Base-by-base conservation (phyloP, 2,888 invertebrate species). In the Alentia gelatinosa region DNA sequence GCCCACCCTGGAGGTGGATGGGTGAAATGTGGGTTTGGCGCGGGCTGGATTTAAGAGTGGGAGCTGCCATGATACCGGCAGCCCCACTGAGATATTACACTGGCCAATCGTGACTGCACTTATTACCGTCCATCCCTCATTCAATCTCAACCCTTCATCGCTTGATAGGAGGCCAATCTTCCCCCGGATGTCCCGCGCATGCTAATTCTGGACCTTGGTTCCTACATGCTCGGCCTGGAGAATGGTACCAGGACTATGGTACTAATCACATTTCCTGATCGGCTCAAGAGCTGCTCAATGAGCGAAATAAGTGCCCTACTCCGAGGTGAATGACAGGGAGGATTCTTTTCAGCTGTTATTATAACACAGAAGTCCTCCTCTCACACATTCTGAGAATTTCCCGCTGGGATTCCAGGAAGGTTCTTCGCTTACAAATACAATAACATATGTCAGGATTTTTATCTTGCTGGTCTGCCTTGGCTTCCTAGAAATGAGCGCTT, bases 141-240 rank as follows among this genome's bases (percentile, higher is more conserved):
- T 79, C 79, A 79, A 79, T 79, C 79, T 79, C 79, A 15, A 35
- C 79, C 79, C 79, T 79, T 79, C 37, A 35, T 79, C 79, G 79
- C 37, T 39, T 39, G 37, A 79, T 79, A 35, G 79, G 79, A 35
- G 79, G 37, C 37, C 79, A 79, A 79, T 79, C 79, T 79, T n/a
- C 39, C 79, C 37, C 79, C 23, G n/a, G 79, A 79, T 79, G 79
- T n/a, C 37, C 4, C 79, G 35, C 23, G 79, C 79, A 79, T 79
- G 79, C 19, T 79, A 79, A 79, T 79, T 79, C 30, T 30, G 26
- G 68, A 3, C 68, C 56, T 7, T 68, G 68, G 12, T 68, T 15
- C 68, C 12, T 68, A 30, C 68, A 68, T 30, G 68, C 30, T 68
- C 68, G 12, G 33, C 30, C 30, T 68, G 39, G 79, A 56, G 56